Evolutionary conservation across 1,140 invertebrate genomes (phyloP).

Genomic region (Neodiprion lecontei): DNA sequence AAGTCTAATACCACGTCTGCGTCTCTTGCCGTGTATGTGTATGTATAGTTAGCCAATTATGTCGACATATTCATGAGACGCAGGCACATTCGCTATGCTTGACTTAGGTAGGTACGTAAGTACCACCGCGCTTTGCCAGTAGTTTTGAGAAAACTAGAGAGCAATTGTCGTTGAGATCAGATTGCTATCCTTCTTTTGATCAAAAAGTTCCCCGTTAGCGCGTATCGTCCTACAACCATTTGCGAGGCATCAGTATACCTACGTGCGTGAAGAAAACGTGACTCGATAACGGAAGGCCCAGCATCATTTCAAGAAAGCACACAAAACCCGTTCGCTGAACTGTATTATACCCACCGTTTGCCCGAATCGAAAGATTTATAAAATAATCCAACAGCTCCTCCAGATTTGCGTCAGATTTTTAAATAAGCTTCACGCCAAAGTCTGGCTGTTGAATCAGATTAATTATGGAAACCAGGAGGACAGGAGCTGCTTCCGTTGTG

Average conservation of each 20-base stretch:
- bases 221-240: neutral
- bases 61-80: neutral
- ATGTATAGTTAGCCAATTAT: neutral
- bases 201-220: neutral
- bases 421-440: too few relatives aligned
- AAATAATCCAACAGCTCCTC: too few relatives aligned
- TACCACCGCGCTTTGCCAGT: neutral
- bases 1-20: too few relatives aligned
- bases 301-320: neutral
- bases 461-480: too few relatives aligned
- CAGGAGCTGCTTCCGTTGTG: too few relatives aligned
- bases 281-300: neutral
- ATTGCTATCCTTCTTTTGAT: neutral
- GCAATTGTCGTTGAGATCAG: neutral
- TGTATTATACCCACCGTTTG: too few relatives aligned
- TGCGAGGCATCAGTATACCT: neutral
- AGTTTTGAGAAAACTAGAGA: neutral
- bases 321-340: too few relatives aligned
- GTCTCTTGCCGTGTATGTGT: neutral
- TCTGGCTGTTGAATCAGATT: too few relatives aligned
- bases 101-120: too few relatives aligned
- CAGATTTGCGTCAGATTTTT: too few relatives aligned
- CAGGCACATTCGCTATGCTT: too few relatives aligned
- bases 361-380: too few relatives aligned
- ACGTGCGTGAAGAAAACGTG: neutral